Evolutionary conservation across 2,797 vertebrate genomes (phyloP).

Genomic region (Leptoclinus maculatus): DNA sequence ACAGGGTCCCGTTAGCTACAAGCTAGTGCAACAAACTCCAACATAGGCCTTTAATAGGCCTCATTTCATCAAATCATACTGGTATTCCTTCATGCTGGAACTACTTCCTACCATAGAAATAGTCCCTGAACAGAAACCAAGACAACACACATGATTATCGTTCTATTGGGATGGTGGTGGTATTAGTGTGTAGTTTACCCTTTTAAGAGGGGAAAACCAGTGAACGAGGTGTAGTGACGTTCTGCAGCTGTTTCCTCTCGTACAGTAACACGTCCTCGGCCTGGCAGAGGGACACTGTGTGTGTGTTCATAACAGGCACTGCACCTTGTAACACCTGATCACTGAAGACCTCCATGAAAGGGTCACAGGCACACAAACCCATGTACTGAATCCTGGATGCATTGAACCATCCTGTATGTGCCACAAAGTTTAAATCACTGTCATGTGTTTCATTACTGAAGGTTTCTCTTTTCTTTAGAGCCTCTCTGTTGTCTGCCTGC

Average conservation of each 20-base stretch:
- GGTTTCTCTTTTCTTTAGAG: conserved; percentile 33
- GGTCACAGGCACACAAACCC: conserved; percentile 12
- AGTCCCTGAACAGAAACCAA: neutral
- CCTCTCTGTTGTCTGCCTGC: conserved; percentile 57
- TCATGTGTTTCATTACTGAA: conserved; percentile 19
- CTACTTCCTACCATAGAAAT: neutral
- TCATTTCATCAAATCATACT: neutral
- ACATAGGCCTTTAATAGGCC: too few species aligned
- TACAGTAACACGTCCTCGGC: neutral
- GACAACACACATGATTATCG: neutral
- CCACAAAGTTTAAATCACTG: neutral
- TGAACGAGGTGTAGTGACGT: neutral
- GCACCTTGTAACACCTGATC: neutral
- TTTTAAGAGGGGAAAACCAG: neutral
- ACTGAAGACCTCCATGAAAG: neutral
- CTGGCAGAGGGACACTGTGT: neutral
- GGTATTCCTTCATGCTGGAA: neutral
- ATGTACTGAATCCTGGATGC: neutral
- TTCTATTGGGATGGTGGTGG: neutral
- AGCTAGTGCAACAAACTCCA: neutral
- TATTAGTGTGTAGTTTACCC: neutral
- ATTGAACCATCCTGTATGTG: neutral
- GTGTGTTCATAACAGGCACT: neutral
- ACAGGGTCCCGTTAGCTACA: neutral
- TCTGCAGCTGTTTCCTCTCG: neutral